Conservation (phyloP, 2,113 vertebrate genomes). For the Speoplatyrhinus poulsoni region DNA sequence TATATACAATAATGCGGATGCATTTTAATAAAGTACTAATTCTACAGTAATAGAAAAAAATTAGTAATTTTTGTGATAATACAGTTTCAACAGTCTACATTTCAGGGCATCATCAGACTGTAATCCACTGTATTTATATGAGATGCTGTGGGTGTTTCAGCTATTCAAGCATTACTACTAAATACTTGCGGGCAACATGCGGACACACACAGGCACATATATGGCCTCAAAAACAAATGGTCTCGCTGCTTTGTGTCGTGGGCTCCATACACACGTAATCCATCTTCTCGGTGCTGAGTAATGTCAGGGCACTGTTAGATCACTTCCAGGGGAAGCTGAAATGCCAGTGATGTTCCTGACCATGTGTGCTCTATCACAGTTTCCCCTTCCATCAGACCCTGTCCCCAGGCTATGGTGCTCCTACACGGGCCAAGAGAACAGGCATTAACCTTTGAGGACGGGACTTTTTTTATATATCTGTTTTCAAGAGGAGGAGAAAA, state of each 20-base stretch:
- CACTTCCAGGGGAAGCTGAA: conserved; percentile 59
- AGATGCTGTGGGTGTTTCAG: no score
- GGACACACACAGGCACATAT: no score
- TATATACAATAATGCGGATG: no score
- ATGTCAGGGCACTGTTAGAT: conserved; percentile 57
- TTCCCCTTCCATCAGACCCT: conserved; percentile 39
- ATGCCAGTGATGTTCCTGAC: conserved; percentile 59
- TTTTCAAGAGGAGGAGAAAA: conserved; percentile 54
- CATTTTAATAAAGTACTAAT: no score
- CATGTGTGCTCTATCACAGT: conserved; percentile 50
- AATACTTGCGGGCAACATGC: no score
- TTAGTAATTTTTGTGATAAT: no score
- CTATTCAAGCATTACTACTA: no score
- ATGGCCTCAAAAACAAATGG: neutral
- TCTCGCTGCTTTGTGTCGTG: conserved; percentile 8
- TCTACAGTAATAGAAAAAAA: no score
- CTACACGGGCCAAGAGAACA: conserved; percentile 46
- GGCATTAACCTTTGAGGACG: conserved; percentile 64
- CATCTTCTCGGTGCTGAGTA: conserved; percentile 40
- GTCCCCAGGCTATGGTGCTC: conserved; percentile 53
- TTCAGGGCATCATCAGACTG: no score
- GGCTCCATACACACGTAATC: conserved; percentile 32
- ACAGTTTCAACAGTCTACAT: no score
- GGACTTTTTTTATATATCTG: conserved; percentile 5
- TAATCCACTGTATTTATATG: no score